Base-by-base conservation (phyloP, 2,113 vertebrate genomes). In the Laterallus jamaicensis region DNA sequence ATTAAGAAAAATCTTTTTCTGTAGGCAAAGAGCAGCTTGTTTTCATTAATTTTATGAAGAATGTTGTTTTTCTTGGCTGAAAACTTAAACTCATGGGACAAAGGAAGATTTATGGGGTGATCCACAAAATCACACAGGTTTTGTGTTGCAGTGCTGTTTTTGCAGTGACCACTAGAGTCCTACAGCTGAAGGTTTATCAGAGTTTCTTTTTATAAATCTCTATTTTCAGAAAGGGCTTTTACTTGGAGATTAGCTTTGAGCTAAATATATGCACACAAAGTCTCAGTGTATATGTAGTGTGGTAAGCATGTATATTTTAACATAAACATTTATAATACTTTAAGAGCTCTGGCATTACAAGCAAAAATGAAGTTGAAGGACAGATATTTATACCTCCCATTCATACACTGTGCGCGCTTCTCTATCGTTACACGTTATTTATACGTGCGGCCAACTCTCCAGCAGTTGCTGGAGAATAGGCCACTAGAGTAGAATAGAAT, bases 21-120 rank as follows among this genome's bases (percentile, higher is more conserved):
- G 92, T 87, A 96, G 96, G 95, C 94, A 95, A 63, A 94, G 93
- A 95, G 35, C 96, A 98, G 94, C 96, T 96, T 97, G 95, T 97
- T 98, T 98, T 97, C 94, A 96, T 97, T 97, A 97, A 95, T 97
- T 96, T 98, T 94, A 94, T 96, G 95, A 96, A 97, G 96, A 95
- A 96, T 96, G 90, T 95, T 97, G 82, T 97, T 98, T 97, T 94
- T 89, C 90, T 98, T 97, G 97, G 91, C 97, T 95, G 83, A 88
- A 96, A 94, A 90, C 83, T 96, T 92, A 92, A 94, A 83, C 90
- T 66, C 19, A 39, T 52, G 78, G 76, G 91, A 95, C 71, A 86
- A 85, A 80, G 74, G 73, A 94, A 88, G 82, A 96, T 96, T 97
- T 92, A 96, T 93, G 82, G 95, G 63, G 90, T 94, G 89, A 85